A percentile compares a stretch with the other conserved stretches of the same genome.
Evolutionary conservation across 2,113 vertebrate genomes (phyloP).

Genomic region (Osmerus eperlanus): DNA sequence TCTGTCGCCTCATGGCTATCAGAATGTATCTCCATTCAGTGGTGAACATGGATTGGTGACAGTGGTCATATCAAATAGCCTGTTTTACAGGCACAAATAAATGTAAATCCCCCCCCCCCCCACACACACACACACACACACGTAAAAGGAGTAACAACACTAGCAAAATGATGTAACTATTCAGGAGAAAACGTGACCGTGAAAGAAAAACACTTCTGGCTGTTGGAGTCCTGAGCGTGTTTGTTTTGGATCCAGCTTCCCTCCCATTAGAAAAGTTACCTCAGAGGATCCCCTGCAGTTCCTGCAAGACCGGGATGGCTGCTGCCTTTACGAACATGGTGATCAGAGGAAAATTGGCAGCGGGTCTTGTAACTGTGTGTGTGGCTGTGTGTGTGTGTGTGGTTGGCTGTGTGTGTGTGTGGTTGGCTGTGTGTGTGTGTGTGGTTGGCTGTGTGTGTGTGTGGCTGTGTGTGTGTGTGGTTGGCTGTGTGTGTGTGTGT

Average conservation of each 20-base stretch:
- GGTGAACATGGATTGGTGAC: too few species aligned
- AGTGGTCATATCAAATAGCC: too few species aligned
- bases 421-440: background rate
- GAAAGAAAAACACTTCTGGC: background rate
- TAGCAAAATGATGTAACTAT: background rate
- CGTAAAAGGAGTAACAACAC: background rate
- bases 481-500: background rate
- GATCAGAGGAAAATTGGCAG: background rate
- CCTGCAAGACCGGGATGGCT: background rate
- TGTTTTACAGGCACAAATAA: too few species aligned
- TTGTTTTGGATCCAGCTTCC: background rate
- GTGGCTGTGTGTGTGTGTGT: background rate
- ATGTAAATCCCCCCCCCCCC: too few species aligned
- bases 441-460: background rate
- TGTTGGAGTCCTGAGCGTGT: background rate
- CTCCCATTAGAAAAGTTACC: background rate
- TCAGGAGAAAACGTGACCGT: background rate
- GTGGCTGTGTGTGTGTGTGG: background rate
- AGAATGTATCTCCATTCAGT: too few species aligned
- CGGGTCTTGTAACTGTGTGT: background rate
- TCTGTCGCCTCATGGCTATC: too few species aligned
- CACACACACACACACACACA: background rate
- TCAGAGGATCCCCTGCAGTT: background rate
- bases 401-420: background rate
- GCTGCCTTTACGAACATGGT: background rate